Base-by-base conservation (phyloP, 2,113 vertebrate species). In the Glaucidium brasilianum region DNA sequence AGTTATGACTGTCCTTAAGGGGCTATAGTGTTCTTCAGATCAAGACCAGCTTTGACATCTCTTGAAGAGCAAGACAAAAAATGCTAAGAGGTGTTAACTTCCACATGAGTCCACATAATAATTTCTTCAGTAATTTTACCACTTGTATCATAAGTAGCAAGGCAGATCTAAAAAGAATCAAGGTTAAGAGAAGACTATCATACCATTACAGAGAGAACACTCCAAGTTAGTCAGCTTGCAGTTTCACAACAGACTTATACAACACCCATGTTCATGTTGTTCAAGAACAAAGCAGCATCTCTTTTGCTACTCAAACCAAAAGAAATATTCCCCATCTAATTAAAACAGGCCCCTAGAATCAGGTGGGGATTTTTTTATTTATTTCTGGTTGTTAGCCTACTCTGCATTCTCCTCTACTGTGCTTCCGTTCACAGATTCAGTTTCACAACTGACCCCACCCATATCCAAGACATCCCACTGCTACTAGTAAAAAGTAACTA, bases 341-440 rank as follows among this genome's bases (percentile, higher is more conserved):
- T 53, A n/a, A 47, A 55, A 43, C 14, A 78, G 37, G 50, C 5
- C 12, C 19, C 21, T 13, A 43, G 13, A 32, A 71, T 29, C 2
- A n/a, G 72, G 6, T 5, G 0, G 6, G 5, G 0, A 1, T 0
- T 6, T 8, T 69, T 15, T 58, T 37, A 39, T 60, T 73, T 45
- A 34, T n/a, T 63, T 68, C 53, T 19, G 52, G 30, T 9, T 53
- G 15, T 63, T 37, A 50, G 35, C 25, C 45, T 74, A 49, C 11
- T 18, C 27, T 18, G 7, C 26, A 0, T 62, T 75, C 66, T 91
- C 30, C 27, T 37, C 56, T 20, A 41, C 13, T 3, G 11, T 15
- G 22, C 34, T 43, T 50, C 37, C 47, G 18, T 45, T 53, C 16
- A 18, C 29, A 69, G 39, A 49, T 12, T 4, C 15, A 8, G 27